Conservation (phyloP, 1,140 invertebrate species). For the Macrosteles quadrilineatus region DNA sequence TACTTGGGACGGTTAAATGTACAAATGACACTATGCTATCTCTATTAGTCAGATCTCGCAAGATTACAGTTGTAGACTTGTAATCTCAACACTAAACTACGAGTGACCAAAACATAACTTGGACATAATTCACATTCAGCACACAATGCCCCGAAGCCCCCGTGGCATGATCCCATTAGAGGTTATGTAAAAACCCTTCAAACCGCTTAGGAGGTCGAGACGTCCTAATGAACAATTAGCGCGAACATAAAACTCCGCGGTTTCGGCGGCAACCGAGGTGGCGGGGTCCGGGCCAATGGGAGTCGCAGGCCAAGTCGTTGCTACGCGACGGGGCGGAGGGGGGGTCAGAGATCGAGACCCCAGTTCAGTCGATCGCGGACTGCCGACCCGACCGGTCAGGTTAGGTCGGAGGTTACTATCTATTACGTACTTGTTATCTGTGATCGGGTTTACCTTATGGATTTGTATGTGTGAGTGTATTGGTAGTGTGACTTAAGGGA, state of each 20-base stretch:
- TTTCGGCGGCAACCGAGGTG: background rate
- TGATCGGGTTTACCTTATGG: background rate
- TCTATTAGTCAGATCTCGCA: no score
- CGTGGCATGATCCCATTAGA: conserved; percentile 1
- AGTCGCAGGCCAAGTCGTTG: conserved; percentile 30
- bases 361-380: conserved; percentile 22
- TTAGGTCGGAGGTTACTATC: conserved; percentile 8
- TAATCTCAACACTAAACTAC: no score
- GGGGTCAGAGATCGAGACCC: conserved; percentile 28
- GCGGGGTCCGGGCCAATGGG: conserved; percentile 31
- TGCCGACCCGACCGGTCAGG: background rate
- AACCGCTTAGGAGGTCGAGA: background rate
- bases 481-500: background rate
- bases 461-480: background rate
- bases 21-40: no score
- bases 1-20: no score
- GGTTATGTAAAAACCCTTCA: background rate
- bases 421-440: background rate
- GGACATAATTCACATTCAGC: no score
- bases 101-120: no score
- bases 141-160: conserved; percentile 28
- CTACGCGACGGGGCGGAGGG: conserved; percentile 11
- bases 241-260: conserved; percentile 18
- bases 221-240: conserved; percentile 6
- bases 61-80: no score